Base-by-base conservation (phyloP, 2,797 vertebrate species). In the Champsocephalus esox region DNA sequence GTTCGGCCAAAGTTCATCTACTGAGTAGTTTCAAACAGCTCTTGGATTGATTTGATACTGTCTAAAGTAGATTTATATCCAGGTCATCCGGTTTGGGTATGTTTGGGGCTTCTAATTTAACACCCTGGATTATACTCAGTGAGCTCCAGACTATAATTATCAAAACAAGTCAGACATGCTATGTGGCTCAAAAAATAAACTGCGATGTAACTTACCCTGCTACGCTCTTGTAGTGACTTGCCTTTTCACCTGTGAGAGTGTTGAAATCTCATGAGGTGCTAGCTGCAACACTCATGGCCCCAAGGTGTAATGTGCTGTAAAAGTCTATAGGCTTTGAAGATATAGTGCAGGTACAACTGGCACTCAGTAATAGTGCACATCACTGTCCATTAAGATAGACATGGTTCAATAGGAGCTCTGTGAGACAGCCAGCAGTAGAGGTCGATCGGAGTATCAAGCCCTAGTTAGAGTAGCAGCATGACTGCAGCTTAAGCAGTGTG, bases 351-450 rank as follows among this genome's bases (percentile, higher is more conserved):
- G 70, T 87, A 79, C 74, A 79, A 51, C 81, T 80, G 82, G 77
- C 80, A 75, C 79, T 71, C 74, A 1, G 83, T 87, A 90, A 90
- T 75, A 68, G 87, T 69, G 70, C 82, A 85, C 86, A 92, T 92
- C 88, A 80, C 58, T 63, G 44, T 80, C 77, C 83, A 92, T 92
- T 90, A 88, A 89, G 88, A 88, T 73, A 61, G 88, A 89, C 87
- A 73, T 58, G 75, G 84, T 85, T 92, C 87, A 92, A 81, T 76
- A 66, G 70, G 70, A 86, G 75, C 74, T 76, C 64, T 78, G 79
- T 87, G 84, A 87, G 87, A 83, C 78, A 56, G 83, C 83, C 81
- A 79, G 75, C 75, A 66, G 75, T 49, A 38, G 76, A 83, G 86
- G 87, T 93, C 89, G 87, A 71, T 86, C 81, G 80, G 73, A 90